phyloP scores from a whole-genome alignment of 2,888 invertebrate genomes.

The Papilio protenor region DNA sequence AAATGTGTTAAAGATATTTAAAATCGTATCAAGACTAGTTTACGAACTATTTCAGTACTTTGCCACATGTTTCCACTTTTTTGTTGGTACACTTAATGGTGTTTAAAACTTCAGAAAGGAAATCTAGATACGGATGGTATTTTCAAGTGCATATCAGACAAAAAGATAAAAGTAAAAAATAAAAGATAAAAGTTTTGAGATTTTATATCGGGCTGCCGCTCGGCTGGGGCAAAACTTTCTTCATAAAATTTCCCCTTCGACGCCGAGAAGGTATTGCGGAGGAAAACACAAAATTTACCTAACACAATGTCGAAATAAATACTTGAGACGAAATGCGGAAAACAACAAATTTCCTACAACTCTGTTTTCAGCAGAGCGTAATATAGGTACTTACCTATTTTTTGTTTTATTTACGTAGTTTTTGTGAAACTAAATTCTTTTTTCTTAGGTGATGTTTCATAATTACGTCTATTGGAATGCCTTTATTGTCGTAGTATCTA shows the following conservation, averaged over 20 bases:
- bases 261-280: conserved; percentile 33
- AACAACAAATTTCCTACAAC: conserved; percentile 10
- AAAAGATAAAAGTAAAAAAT: conserved; percentile 69
- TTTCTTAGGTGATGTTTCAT: no score
- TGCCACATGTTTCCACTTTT: not conserved
- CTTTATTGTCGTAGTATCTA: no score
- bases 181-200: conserved; percentile 77
- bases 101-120: not conserved
- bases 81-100: not conserved
- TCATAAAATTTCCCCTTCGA: conserved; percentile 60
- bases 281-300: conserved; percentile 45
- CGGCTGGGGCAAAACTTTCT: conserved; percentile 66
- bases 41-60: conserved; percentile 11
- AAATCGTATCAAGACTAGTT: conserved; percentile 24
- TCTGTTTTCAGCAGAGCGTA: not conserved
- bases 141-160: conserved; percentile 67
- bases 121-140: conserved; percentile 26
- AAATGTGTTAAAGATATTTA: conserved; percentile 28
- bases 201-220: conserved; percentile 70
- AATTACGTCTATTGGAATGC: no score
- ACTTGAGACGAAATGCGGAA: not conserved
- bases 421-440: no score
- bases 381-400: not conserved
- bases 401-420: not conserved
- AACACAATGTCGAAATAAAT: conserved; percentile 44